Conservation (phyloP, 2,797 vertebrate genomes). For the Antennarius maculatus region DNA sequence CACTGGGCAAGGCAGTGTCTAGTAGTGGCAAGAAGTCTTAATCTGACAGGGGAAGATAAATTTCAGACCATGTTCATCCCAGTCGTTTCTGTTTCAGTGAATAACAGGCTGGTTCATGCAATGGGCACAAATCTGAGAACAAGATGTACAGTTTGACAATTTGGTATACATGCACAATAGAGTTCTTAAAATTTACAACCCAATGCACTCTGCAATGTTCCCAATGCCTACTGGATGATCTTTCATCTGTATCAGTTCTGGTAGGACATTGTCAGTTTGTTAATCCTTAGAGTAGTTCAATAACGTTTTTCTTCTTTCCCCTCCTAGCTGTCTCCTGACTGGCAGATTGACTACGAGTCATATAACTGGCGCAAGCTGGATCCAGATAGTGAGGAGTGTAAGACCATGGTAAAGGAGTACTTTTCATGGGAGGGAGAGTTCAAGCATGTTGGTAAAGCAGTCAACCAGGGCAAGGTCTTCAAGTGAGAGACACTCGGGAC, state of each 20-base stretch:
- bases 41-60: conserved; percentile 70
- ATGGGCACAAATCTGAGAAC: conserved; percentile 49
- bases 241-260: background rate
- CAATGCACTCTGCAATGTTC: background rate
- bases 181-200: background rate
- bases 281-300: background rate
- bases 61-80: conserved; percentile 69
- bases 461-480: conserved; percentile 94
- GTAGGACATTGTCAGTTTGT: background rate
- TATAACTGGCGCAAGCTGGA: conserved; percentile 93
- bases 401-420: conserved; percentile 92
- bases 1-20: conserved; percentile 75
- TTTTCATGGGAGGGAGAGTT: conserved; percentile 93
- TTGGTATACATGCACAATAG: background rate
- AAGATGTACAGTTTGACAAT: background rate
- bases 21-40: conserved; percentile 63
- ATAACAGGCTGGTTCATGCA: conserved; percentile 76
- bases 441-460: conserved; percentile 88
- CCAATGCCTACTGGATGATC: too few species aligned
- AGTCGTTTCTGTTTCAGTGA: conserved; percentile 70
- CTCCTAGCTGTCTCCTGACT: conserved; percentile 85
- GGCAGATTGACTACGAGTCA: conserved; percentile 95
- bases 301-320: conserved; percentile 5
- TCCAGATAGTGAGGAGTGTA: conserved; percentile 86
- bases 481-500: conserved; percentile 80